A percentile compares a stretch with the other conserved stretches of the same genome.
These are phyloP conservation scores for Amphiprion percula DNA, from an alignment of 2,113 vertebrate species.

Conservation along the genomic window DNA sequence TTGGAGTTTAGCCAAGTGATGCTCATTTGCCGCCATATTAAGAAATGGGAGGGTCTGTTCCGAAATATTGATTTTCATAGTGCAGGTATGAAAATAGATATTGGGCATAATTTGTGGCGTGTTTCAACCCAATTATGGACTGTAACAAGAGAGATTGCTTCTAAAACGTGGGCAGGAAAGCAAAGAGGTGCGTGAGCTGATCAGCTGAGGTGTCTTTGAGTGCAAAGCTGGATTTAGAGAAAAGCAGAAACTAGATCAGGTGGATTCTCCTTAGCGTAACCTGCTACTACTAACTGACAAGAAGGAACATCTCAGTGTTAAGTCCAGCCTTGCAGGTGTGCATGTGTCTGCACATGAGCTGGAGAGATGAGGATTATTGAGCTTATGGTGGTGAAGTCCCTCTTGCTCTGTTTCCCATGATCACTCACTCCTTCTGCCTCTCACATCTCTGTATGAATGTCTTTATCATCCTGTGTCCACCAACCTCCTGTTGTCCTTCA, in stretches of 20 bases:
- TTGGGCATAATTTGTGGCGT: slow-evolving; percentile 63
- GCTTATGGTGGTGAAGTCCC: slow-evolving; percentile 8
- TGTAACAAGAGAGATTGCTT: slow-evolving; percentile 65
- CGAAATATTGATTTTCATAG: slow-evolving; percentile 61
- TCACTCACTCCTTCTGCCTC: slow-evolving; percentile 3
- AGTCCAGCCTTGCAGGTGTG: slow-evolving; percentile 15
- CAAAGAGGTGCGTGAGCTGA: slow-evolving; percentile 21
- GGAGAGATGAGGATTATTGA: slow-evolving; percentile 15
- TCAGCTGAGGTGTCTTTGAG: slow-evolving; percentile 9
- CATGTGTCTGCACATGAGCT: not conserved
- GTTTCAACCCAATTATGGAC: slow-evolving; percentile 70
- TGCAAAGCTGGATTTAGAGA: slow-evolving; percentile 19
- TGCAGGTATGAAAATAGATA: slow-evolving; percentile 70
- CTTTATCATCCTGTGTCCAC: slow-evolving; percentile 39
- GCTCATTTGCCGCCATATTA: slow-evolving; percentile 70
- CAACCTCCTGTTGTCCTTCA: slow-evolving; percentile 67
- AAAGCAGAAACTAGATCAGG: slow-evolving; percentile 3
- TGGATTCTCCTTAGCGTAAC: slow-evolving; percentile 19
- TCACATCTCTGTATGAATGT: slow-evolving; percentile 62
- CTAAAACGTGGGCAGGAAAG: slow-evolving; percentile 67
- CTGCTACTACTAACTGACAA: not conserved
- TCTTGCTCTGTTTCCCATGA: slow-evolving; percentile 7
- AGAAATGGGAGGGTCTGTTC: slow-evolving; percentile 57
- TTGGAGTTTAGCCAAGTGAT: slow-evolving; percentile 62
- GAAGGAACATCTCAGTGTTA: slow-evolving; percentile 17